Base-by-base conservation (phyloP, 2,113 vertebrate species). In the Calypte anna region DNA sequence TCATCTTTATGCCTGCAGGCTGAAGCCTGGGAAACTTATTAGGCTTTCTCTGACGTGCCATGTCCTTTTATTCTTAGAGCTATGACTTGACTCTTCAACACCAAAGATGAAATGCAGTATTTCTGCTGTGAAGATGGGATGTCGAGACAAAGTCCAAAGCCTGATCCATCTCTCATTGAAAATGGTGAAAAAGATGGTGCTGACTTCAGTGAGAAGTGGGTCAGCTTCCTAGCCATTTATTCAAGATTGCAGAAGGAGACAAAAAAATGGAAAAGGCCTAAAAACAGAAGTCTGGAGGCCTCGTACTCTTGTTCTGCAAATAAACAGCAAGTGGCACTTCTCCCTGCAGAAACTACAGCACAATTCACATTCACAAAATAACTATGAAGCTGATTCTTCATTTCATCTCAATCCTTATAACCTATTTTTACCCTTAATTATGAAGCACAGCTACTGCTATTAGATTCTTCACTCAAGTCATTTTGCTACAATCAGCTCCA, bases 21-120 rank as follows among this genome's bases (percentile, higher is more conserved):
- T 93, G 74, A 86, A 69, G 62, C 50, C 86, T 68, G 33, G 69
- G 68, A 88, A 57, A 69, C 69, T 93, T 86, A 91, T n/a, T 83
- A 93, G 48, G 69, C n/a, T 89, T 86, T 38, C 59, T 91, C 58
- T 95, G 89, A 91, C 75, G 40, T 44, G 77, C 3, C 75, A 55
- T 38, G 62, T 87, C 36, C 83, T 84, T 92, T 68, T n/a, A n/a
- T 73, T 40, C 17, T 57, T 93, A 63, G 59, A 86, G 70, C n/a
- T 1, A 0, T 79, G 80, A 88, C 82, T 89, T 0, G 1, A 70
- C 68, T 94, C 69, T 82, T 74, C 64, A 90, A 27, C 33, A 20
- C 68, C 61, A n/a, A 53, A 75, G 53, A 93, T 22, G 64, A 88
- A 81, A 78, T 12, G 36, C 64, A 63, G 53, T 67, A 77, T 82